Conservation (phyloP, 1,140 invertebrate species). For the Ditylenchus dipsaci region DNA sequence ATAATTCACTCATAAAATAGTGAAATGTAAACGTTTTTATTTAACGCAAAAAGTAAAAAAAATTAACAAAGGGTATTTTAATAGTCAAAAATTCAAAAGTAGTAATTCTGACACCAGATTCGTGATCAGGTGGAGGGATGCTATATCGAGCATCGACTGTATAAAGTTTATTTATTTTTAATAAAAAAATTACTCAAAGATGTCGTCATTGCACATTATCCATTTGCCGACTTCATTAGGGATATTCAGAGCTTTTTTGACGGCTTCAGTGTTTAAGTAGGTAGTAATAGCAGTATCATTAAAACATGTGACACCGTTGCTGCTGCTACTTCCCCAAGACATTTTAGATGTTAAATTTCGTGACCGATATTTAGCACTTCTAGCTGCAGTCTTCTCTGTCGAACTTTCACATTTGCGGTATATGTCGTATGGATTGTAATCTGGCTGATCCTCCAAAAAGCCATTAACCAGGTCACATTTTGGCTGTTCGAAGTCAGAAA, state of each 20-base stretch:
- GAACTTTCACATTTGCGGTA: slow-evolving; percentile 47
- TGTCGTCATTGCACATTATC: neutral
- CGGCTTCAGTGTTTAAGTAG: neutral
- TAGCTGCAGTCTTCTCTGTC: no score
- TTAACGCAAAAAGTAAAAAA: slow-evolving; percentile 21
- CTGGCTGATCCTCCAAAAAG: slow-evolving; percentile 29
- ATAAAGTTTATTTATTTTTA: neutral
- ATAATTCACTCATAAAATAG: neutral
- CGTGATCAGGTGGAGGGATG: neutral
- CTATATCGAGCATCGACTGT: neutral
- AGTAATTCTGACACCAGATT: slow-evolving; percentile 3
- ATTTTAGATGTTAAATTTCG: neutral
- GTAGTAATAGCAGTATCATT: neutral
- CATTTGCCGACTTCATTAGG: neutral
- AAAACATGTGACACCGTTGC: neutral
- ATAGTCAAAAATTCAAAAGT: slow-evolving; percentile 31
- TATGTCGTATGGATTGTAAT: slow-evolving; percentile 42
- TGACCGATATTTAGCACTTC: neutral
- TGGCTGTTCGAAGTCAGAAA: neutral
- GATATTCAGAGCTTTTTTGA: neutral
- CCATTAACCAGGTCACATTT: neutral
- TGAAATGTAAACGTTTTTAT: neutral
- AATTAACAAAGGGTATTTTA: slow-evolving; percentile 22
- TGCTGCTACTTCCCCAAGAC: neutral
- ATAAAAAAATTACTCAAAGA: neutral